Conservation (phyloP, 2,113 vertebrate species). For the Protobothrops mucrosquamatus region DNA sequence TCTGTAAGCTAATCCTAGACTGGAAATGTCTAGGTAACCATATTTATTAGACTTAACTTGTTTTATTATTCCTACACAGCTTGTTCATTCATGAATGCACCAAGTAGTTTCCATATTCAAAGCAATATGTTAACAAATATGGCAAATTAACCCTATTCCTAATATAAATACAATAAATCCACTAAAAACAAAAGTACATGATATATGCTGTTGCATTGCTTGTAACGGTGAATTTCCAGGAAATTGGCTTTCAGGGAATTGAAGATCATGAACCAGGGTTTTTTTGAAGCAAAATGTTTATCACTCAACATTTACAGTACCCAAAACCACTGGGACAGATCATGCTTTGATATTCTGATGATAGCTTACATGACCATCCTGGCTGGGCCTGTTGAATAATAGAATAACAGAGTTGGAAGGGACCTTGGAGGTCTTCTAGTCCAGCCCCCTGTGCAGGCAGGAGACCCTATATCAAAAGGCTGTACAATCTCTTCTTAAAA, state of each 20-base stretch:
- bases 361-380: background rate
- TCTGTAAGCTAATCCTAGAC: background rate
- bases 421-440: background rate
- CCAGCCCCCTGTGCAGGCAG: background rate
- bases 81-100: background rate
- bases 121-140: background rate
- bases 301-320: background rate
- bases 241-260: constrained; percentile 5
- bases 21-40: background rate
- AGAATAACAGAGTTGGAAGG: background rate
- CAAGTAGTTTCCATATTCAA: background rate
- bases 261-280: background rate
- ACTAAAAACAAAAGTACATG: background rate
- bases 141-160: background rate
- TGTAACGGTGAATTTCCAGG: background rate
- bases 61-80: background rate
- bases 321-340: background rate
- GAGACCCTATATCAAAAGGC: background rate
- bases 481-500: background rate
- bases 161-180: background rate
- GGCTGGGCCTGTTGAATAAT: background rate
- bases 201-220: background rate
- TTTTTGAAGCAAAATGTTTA: background rate
- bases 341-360: background rate
- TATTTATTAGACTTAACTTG: background rate